These are phyloP conservation scores for Nephrotoma appendiculata DNA, from an alignment of 2,888 invertebrate genomes.

Conservation along the genomic window DNA sequence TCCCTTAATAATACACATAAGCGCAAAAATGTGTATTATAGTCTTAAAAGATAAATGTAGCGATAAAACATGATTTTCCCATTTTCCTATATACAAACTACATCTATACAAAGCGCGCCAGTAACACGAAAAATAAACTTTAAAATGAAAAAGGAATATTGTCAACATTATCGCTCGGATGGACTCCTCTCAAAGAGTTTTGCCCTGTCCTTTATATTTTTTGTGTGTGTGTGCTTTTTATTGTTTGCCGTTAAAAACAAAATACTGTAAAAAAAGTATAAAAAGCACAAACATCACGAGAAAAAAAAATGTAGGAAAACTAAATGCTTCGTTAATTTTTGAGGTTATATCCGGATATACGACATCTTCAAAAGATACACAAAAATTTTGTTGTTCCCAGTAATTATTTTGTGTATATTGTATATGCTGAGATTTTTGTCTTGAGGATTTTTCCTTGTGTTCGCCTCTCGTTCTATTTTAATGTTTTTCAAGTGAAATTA, in stretches of 20 bases:
- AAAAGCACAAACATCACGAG: background rate
- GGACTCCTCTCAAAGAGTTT: background rate
- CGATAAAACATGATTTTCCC: slow-evolving; percentile 4
- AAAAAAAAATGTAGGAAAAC: background rate
- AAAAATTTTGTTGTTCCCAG: background rate
- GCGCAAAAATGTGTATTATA: background rate
- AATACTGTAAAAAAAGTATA: background rate
- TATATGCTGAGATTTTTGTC: background rate
- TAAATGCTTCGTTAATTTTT: slow-evolving; percentile 3
- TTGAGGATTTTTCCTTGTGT: background rate
- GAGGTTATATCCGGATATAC: background rate
- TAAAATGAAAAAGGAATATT: background rate
- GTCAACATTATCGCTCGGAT: background rate
- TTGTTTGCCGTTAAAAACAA: background rate
- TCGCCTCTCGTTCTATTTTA: background rate
- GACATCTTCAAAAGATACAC: background rate
- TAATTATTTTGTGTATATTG: background rate
- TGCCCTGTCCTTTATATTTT: background rate
- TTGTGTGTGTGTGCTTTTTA: background rate
- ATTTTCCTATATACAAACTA: background rate
- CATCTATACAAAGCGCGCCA: background rate
- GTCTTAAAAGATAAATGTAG: background rate
- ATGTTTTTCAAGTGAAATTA: background rate
- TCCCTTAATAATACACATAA: background rate
- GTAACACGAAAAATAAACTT: background rate